Conservation (phyloP, 2,797 vertebrate genomes). For the Anomalospiza imberbis region DNA sequence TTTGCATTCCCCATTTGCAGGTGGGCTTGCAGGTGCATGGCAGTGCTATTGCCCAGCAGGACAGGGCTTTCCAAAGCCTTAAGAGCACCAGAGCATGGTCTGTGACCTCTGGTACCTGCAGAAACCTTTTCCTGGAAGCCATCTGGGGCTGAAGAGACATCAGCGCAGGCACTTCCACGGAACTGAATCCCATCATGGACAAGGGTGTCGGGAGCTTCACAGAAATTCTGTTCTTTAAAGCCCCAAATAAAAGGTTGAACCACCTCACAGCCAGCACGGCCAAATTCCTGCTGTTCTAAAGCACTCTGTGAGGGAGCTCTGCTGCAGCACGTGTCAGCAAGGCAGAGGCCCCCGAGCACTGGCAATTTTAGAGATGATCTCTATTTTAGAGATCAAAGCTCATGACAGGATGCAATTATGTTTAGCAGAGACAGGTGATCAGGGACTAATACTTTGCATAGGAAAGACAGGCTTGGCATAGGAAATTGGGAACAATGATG, state of each 20-base stretch:
- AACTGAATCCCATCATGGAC: rapidly evolving
- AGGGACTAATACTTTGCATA: neutral
- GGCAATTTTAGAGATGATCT: neutral
- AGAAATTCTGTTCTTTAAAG: neutral
- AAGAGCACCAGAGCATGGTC: rapidly evolving
- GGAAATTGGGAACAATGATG: neutral
- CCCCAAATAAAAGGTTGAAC: neutral
- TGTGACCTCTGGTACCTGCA: neutral
- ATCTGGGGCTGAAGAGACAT: neutral
- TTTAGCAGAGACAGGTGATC: constrained; percentile 9
- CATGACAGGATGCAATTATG: neutral
- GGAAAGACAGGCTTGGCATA: neutral
- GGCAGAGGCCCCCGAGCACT: neutral
- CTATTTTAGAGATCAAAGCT: constrained; percentile 27
- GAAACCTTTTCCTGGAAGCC: neutral
- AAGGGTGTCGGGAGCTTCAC: neutral
- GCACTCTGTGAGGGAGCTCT: neutral
- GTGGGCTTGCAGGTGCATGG: neutral
- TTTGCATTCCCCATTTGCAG: neutral
- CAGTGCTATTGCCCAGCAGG: neutral
- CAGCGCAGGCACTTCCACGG: neutral
- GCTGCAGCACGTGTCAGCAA: neutral
- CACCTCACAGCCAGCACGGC: neutral
- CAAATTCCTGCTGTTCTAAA: neutral
- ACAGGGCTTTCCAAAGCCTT: neutral